Percentiles rank a stretch among this genome's conserved stretches.
Conservation (phyloP, 64 coral and sea anemone genomes). For the Orbicella faveolata region DNA sequence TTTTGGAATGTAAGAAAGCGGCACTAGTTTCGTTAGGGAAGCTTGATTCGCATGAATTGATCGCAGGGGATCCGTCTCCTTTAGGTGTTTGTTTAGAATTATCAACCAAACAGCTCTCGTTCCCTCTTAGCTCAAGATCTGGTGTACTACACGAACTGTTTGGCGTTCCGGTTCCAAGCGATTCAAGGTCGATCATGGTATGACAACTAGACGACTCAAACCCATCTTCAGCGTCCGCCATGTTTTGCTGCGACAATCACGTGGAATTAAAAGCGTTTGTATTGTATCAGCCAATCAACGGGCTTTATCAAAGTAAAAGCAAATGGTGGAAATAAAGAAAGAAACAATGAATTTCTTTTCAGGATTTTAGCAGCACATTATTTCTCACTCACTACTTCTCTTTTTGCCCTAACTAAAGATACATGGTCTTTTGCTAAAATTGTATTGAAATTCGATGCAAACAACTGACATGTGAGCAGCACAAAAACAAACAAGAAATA, state of each 20-base stretch:
- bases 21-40: not conserved
- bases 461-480: too few species aligned
- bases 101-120: not conserved
- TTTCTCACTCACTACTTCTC: too few species aligned
- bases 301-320: not conserved
- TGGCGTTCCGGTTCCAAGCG: constrained; percentile 19
- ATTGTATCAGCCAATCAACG: constrained; percentile 3
- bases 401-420: too few species aligned
- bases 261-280: constrained; percentile 49
- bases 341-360: not conserved
- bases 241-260: constrained; percentile 34
- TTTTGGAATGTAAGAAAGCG: not conserved
- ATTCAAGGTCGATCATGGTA: constrained; percentile 23
- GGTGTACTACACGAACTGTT: constrained; percentile 42
- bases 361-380: not conserved
- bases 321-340: not conserved
- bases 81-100: constrained; percentile 17
- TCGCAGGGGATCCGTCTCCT: not conserved
- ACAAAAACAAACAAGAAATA: too few species aligned
- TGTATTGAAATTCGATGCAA: too few species aligned
- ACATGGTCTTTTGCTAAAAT: too few species aligned
- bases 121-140: constrained; percentile 31
- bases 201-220: constrained; percentile 22
- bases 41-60: not conserved
- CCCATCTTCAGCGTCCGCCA: constrained; percentile 25